phyloP scores from a whole-genome alignment of 2,797 vertebrate genomes.

The Phylloscopus collybita region DNA sequence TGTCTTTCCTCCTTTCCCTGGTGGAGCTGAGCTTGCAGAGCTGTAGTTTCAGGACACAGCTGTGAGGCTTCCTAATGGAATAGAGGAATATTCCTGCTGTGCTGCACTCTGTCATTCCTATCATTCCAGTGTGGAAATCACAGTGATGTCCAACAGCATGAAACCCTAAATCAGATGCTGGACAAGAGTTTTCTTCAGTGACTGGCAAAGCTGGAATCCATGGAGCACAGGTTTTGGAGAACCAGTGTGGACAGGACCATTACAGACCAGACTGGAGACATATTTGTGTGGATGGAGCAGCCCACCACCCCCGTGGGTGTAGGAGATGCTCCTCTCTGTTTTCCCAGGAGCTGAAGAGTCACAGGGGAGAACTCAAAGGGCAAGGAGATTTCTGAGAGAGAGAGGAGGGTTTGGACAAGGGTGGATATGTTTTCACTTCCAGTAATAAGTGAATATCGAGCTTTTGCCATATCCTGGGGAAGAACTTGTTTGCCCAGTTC shows the following conservation, averaged over 20 bases:
- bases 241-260: background rate
- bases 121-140: background rate
- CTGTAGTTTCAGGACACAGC: background rate
- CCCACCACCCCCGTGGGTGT: rapidly evolving
- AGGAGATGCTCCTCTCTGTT: background rate
- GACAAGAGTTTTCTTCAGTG: background rate
- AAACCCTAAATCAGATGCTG: background rate
- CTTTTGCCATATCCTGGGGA: background rate
- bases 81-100: background rate
- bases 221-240: background rate
- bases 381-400: background rate
- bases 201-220: background rate
- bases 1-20: background rate
- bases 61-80: background rate
- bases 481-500: background rate
- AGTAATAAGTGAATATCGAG: rapidly evolving
- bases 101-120: background rate
- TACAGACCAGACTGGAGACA: background rate
- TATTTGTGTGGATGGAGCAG: background rate
- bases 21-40: background rate
- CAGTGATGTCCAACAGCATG: background rate
- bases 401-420: background rate
- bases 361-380: background rate
- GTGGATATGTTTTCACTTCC: background rate
- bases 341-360: background rate